These are phyloP conservation scores for Grammomys surdaster DNA, from an alignment of 2,113 vertebrate genomes.

Conservation along the genomic window DNA sequence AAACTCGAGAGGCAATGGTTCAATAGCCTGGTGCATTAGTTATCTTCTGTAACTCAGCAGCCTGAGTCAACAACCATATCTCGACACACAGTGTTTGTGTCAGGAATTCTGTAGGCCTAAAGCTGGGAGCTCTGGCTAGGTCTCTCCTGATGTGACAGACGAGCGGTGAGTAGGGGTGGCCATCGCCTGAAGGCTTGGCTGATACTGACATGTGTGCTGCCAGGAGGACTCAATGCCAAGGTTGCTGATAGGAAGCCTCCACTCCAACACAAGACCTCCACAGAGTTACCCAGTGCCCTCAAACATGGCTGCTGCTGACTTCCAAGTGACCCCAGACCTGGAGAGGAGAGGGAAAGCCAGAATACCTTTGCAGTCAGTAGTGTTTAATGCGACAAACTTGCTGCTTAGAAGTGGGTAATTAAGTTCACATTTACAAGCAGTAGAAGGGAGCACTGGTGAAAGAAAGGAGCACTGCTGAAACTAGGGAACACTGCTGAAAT, in stretches of 20 bases:
- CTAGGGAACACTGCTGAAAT: not conserved
- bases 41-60: not conserved
- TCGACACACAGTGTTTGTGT: not conserved
- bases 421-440: not conserved
- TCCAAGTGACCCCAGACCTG: not conserved
- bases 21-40: not conserved
- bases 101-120: not conserved
- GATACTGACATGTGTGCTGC: not conserved
- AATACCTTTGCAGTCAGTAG: not conserved
- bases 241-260: not conserved
- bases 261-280: not conserved
- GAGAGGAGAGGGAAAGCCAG: not conserved
- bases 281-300: not conserved
- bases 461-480: not conserved
- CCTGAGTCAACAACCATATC: not conserved
- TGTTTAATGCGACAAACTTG: not conserved
- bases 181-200: not conserved
- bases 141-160: not conserved
- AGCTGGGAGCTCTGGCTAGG: not conserved
- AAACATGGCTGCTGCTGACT: fast-evolving
- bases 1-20: not conserved
- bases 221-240: too few species aligned
- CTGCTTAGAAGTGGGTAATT: not conserved
- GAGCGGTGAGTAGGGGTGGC: not conserved
- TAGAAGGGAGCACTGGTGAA: not conserved